Conservation (phyloP, 2,888 invertebrate species). For the Tigriopus californicus region DNA sequence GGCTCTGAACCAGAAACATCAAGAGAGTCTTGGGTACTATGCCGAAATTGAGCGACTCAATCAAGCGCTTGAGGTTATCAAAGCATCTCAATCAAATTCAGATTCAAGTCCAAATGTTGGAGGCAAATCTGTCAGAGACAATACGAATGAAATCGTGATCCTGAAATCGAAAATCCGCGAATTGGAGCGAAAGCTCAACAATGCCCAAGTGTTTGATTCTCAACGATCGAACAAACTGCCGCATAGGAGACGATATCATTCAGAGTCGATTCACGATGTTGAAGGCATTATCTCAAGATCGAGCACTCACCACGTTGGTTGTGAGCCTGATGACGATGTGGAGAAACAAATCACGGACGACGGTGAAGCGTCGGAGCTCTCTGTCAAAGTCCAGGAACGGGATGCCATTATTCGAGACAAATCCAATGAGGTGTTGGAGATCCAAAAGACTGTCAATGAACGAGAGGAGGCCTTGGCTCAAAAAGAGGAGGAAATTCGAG, state of each 20-base stretch:
- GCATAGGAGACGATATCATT: background rate
- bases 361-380: too few species aligned
- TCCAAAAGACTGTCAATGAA: background rate
- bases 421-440: too few species aligned
- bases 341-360: too few species aligned
- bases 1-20: constrained; percentile 53
- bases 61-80: background rate
- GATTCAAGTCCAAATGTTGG: background rate
- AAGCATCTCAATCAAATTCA: background rate
- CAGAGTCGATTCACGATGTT: too few species aligned
- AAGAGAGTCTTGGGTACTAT: constrained; percentile 65
- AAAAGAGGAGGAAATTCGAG: background rate
- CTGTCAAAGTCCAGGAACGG: too few species aligned
- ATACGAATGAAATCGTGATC: constrained; percentile 27
- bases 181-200: constrained; percentile 24
- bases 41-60: constrained; percentile 56
- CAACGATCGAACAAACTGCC: background rate
- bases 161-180: constrained; percentile 25
- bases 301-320: too few species aligned
- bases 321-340: too few species aligned
- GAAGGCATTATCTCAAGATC: too few species aligned
- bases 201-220: background rate
- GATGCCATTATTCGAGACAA: too few species aligned
- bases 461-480: background rate
- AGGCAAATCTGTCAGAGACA: constrained; percentile 25